These are phyloP conservation scores for Edolisoma coerulescens DNA, from an alignment of 2,113 vertebrate genomes.

Conservation along the genomic window DNA sequence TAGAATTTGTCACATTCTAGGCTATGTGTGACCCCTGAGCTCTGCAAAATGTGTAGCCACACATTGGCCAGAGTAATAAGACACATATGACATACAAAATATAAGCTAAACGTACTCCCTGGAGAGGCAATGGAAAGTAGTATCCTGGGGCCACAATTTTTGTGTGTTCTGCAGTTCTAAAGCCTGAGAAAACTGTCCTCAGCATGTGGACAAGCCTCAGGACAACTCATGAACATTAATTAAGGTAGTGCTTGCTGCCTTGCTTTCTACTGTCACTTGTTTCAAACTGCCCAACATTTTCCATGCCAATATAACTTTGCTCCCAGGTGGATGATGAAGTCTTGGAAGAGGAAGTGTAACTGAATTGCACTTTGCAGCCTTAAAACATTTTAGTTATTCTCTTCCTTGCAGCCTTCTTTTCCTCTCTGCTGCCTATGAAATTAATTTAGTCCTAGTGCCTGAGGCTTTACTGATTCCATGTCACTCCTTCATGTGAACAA, in stretches of 20 bases:
- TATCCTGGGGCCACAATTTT: background rate
- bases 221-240: background rate
- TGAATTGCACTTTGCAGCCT: background rate
- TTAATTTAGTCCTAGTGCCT: background rate
- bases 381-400: background rate
- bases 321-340: background rate
- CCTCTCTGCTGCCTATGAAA: background rate
- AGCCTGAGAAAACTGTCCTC: background rate
- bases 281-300: background rate
- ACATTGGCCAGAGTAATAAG: background rate
- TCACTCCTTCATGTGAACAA: background rate
- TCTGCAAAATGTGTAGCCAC: background rate
- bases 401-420: background rate
- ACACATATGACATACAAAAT: background rate
- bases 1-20: background rate
- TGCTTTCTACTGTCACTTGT: background rate
- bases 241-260: background rate
- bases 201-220: background rate
- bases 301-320: background rate
- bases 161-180: background rate
- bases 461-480: background rate
- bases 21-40: background rate
- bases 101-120: background rate
- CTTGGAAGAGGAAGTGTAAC: background rate
- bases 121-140: background rate